These are phyloP conservation scores for Saturnia pavonia DNA, from an alignment of 2,888 invertebrate genomes.

Conservation along the genomic window DNA sequence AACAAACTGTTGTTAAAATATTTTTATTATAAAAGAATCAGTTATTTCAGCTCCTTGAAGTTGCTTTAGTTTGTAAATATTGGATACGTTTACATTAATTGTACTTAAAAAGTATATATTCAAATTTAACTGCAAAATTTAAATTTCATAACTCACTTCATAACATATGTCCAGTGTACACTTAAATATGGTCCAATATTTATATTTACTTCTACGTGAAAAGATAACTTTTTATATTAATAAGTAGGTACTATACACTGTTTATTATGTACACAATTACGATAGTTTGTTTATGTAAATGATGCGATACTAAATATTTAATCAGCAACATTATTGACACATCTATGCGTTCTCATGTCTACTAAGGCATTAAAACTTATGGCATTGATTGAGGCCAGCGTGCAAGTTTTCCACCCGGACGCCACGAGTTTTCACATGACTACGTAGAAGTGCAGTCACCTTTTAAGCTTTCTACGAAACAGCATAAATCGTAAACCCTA, in stretches of 20 bases:
- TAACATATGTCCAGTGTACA: not conserved
- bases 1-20: too few species aligned
- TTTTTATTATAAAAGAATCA: too few species aligned
- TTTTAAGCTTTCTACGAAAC: conserved; percentile 42
- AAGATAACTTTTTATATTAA: too few species aligned
- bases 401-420: conserved; percentile 56
- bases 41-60: too few species aligned
- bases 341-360: conserved; percentile 37
- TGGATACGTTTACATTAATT: not conserved
- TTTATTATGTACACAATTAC: not conserved
- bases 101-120: not conserved
- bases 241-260: too few species aligned
- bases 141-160: not conserved
- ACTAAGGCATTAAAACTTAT: conserved; percentile 51
- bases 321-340: not conserved
- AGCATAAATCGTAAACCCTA: not conserved
- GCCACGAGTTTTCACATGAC: conserved; percentile 47
- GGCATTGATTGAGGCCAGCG: conserved; percentile 48
- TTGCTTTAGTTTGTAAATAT: not conserved
- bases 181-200: not conserved
- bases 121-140: not conserved
- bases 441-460: conserved; percentile 68
- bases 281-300: not conserved
- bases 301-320: not conserved
- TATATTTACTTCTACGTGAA: not conserved